Conservation (phyloP, 2,113 vertebrate species). For the Ochotona curzoniae region DNA sequence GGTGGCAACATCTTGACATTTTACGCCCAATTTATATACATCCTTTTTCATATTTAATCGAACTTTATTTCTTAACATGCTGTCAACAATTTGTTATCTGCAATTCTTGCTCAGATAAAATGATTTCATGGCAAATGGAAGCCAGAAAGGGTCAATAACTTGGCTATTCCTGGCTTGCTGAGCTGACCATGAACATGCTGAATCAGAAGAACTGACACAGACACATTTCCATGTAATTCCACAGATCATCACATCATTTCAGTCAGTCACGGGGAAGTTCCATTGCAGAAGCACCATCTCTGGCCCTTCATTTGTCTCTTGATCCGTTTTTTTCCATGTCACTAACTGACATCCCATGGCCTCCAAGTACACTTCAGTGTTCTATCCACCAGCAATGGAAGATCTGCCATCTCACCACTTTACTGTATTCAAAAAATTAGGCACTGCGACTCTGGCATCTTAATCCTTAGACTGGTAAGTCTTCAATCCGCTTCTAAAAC, state of each 20-base stretch:
- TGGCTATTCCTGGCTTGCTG: not conserved
- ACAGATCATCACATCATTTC: not conserved
- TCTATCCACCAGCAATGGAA: not conserved
- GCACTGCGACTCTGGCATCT: not conserved
- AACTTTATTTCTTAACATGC: conserved; percentile 56
- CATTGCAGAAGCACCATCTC: conserved; percentile 28
- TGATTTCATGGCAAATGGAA: conserved; percentile 44
- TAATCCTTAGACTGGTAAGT: not conserved
- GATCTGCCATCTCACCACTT: not conserved
- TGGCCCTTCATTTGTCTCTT: not conserved
- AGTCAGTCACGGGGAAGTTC: not conserved
- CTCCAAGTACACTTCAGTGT: not conserved
- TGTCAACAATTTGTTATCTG: conserved; percentile 60
- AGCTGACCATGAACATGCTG: not conserved
- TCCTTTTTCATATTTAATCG: not conserved
- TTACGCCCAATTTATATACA: conserved; percentile 23
- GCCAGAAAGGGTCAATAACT: conserved; percentile 21
- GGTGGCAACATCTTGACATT: not conserved
- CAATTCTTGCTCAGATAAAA: conserved; percentile 61
- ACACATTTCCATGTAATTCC: not conserved
- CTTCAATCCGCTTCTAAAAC: not conserved
- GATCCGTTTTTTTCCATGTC: not conserved
- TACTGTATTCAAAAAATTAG: not conserved
- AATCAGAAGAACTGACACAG: not conserved
- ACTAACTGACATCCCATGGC: not conserved